Evolutionary conservation across 2,888 invertebrate genomes (phyloP).

Genomic region (Saturnia japonica): DNA sequence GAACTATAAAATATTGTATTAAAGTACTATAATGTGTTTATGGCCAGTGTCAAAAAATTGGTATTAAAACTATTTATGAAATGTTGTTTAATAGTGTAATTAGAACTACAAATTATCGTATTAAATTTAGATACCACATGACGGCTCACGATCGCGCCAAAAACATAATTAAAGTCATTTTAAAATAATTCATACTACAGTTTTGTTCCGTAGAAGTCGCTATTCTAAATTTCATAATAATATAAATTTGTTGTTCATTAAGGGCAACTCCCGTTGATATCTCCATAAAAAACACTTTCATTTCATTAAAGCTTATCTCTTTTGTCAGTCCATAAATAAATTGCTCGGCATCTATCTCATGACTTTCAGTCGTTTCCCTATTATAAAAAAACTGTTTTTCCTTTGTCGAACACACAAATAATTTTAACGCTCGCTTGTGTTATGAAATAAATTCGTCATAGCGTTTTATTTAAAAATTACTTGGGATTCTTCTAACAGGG

Average conservation of each 20-base stretch:
- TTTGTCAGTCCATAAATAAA: slow-evolving; percentile 44
- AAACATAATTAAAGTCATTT: no score
- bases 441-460: slow-evolving; percentile 33
- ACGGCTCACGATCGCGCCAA: no score
- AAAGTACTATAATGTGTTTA: neutral
- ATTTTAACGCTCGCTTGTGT: slow-evolving; percentile 28
- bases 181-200: neutral
- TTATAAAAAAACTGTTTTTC: slow-evolving; percentile 30
- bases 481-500: neutral
- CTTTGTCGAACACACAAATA: slow-evolving; percentile 34
- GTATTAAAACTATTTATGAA: neutral
- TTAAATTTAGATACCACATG: neutral
- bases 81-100: neutral
- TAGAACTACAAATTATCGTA: neutral
- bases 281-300: slow-evolving; percentile 34
- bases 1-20: no score
- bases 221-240: slow-evolving; percentile 17
- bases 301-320: slow-evolving; percentile 44
- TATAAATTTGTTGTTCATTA: slow-evolving; percentile 31
- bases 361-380: slow-evolving; percentile 36
- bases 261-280: slow-evolving; percentile 24
- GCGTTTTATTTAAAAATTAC: slow-evolving; percentile 27
- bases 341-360: slow-evolving; percentile 31
- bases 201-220: slow-evolving; percentile 11
- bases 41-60: neutral